Evolutionary conservation across 2,888 invertebrate genomes (phyloP), one percentile per base, ranked within the genome.

Genomic region (Ochropleura leucogaster): DNA sequence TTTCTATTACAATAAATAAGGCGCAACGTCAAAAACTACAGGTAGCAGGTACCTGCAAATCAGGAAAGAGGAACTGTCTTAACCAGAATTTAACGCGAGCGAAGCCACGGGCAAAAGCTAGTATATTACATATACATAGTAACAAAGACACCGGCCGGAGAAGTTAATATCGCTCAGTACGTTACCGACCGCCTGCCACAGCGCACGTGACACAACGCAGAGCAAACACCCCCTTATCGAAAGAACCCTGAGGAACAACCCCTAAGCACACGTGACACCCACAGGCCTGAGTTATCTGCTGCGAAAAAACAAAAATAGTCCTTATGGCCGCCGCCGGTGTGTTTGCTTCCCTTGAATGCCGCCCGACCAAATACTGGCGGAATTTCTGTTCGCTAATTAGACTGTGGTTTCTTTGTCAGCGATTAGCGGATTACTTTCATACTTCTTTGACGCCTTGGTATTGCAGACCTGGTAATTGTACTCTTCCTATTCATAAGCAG

Each of bases 191-290:
- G 68, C 3, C 51, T 42, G 55, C 60, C 74, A 42, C 44, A 46
- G 10, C 42, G 74, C 4, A 74, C 80, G 79, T 79, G 80, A 60
- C 55, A 10, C 20, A 42, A 30, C 57, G 42, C 30, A 42, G 2
- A 30, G 16, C 30, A 30, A 42, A 55, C 59, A 30, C 5, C 16
- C 42, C 10, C 10, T 46, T 44, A 62, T 63, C 40, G 30, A 57
- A 78, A 55, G 18, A n/a, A 18, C 14, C 40, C n/a, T 40, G 12
- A 51, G 6, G 44, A 47, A 18, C 53, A 62, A 10, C 18, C n/a
- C 18, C 46, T 16, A 46, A 40, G 12, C 46, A 16, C 49, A 55
- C 18, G 51, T 14, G 12, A 70, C 73, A 47, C 49, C 12, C 10
- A 9, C 44, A 20, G 62, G 12, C 20, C 77, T n/a, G 7, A 16